Base-by-base conservation (phyloP, 2,888 invertebrate species). In the Pyrochroa serraticornis region DNA sequence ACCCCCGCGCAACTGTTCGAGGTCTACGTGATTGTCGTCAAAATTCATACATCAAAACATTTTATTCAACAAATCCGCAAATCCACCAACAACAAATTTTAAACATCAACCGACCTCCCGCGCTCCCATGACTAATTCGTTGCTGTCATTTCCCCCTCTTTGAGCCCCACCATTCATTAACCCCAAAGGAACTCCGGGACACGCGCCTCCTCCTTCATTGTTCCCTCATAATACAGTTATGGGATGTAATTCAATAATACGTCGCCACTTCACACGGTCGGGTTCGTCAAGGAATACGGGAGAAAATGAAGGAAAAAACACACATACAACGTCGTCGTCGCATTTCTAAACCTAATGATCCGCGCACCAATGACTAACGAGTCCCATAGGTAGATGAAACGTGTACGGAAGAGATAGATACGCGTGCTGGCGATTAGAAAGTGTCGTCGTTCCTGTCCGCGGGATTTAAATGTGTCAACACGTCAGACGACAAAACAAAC, bases 171-270 rank as follows among this genome's bases (percentile, higher is more conserved):
- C 45, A 57, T 49, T 46, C 50, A 57, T 51, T 51, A 57, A 57
- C 57, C 57, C 46, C 49, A 56, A 47, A 55, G 55, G 48, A 50
- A 38, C 56, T 50, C 44, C 22, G n/a, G 56, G 50, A 56, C 44
- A 56, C 49, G 44, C 56, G 56, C 50, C 41, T 39, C 48, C 41
- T 39, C 48, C 56, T 42, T 50, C 49, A 50, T 56, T 56, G 50
- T 56, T 56, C 43, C 39, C 38, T 39, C 9, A 42, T 50, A 56
- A 56, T 56, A 56, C 44, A 56, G 50, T 56, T 56, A 56, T 56
- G 56, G 35, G 45, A 32, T 42, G 44, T 49, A 55, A 55, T 55
- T 55, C 48, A 55, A 55, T 55, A 55, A 55, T 48, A 55, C 38
- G 55, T 55, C 48, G 37, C 22, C 55, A 55, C 43, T 48, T 48